Conservation (phyloP, 2,797 vertebrate genomes). For the Tarsius wallacei region DNA sequence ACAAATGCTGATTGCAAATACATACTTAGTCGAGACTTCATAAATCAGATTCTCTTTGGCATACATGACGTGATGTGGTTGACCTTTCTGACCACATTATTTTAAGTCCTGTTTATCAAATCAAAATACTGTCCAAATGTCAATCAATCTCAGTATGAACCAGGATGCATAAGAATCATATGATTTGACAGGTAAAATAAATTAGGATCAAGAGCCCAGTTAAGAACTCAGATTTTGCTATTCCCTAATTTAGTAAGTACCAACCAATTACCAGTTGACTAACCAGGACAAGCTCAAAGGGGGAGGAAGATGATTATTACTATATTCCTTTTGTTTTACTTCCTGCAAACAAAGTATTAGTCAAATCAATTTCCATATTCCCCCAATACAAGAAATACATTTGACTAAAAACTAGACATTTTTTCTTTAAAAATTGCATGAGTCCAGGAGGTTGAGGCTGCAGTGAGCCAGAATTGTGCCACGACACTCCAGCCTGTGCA, state of each 20-base stretch:
- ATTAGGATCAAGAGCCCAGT: rapidly evolving
- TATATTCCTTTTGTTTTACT: neutral
- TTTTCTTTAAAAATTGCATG: neutral
- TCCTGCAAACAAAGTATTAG: neutral
- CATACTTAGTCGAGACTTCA: neutral
- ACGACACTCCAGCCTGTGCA: no score
- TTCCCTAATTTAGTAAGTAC: rapidly evolving
- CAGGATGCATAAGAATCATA: no score
- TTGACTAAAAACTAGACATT: neutral
- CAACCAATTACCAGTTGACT: neutral
- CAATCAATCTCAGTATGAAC: neutral
- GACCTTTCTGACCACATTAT: rapidly evolving
- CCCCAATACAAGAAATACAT: neutral
- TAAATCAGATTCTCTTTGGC: neutral
- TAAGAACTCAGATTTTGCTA: neutral
- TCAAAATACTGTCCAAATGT: neutral
- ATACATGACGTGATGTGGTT: rapidly evolving
- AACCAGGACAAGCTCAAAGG: no score
- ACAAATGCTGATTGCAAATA: neutral
- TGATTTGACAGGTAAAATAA: neutral
- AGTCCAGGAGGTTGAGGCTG: no score
- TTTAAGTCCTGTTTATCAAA: neutral
- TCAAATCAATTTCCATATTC: neutral
- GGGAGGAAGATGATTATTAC: rapidly evolving
- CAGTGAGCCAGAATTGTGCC: no score